These are phyloP conservation scores for Tapera naevia DNA, from an alignment of 2,797 vertebrate genomes.

Conservation along the genomic window DNA sequence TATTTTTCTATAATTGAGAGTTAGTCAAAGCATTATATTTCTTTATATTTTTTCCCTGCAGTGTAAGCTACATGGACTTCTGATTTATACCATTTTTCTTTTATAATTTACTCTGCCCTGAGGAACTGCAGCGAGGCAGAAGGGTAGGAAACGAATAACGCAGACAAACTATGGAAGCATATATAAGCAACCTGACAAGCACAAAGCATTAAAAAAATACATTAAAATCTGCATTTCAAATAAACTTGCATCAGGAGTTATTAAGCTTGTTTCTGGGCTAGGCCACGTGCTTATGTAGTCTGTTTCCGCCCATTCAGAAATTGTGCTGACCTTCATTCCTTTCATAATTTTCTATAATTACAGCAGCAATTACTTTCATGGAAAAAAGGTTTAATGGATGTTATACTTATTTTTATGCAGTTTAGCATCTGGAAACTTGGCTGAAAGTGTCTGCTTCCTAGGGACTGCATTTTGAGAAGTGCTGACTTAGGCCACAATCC, in stretches of 20 bases:
- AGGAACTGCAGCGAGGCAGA: neutral
- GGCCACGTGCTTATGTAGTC: neutral
- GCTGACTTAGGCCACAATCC: neutral
- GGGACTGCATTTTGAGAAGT: neutral
- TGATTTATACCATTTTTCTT: neutral
- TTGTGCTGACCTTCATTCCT: neutral
- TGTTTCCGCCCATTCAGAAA: neutral
- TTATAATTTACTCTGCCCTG: neutral
- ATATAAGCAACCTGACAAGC: neutral
- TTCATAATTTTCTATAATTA: neutral
- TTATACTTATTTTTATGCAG: neutral
- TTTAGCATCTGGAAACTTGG: conserved; percentile 4
- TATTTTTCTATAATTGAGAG: conserved; percentile 43
- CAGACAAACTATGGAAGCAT: neutral
- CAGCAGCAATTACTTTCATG: neutral
- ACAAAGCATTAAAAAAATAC: neutral
- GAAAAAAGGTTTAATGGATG: neutral
- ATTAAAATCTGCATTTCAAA: neutral
- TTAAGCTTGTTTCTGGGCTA: neutral
- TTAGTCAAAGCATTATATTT: neutral
- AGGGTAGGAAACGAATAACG: neutral
- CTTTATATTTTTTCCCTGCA: neutral
- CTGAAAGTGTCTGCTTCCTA: neutral
- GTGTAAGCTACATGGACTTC: neutral
- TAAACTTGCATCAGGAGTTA: neutral